These are phyloP conservation scores for Hermatobates lingyangjiaoensis DNA, from an alignment of 1,140 invertebrate genomes.

Conservation along the genomic window DNA sequence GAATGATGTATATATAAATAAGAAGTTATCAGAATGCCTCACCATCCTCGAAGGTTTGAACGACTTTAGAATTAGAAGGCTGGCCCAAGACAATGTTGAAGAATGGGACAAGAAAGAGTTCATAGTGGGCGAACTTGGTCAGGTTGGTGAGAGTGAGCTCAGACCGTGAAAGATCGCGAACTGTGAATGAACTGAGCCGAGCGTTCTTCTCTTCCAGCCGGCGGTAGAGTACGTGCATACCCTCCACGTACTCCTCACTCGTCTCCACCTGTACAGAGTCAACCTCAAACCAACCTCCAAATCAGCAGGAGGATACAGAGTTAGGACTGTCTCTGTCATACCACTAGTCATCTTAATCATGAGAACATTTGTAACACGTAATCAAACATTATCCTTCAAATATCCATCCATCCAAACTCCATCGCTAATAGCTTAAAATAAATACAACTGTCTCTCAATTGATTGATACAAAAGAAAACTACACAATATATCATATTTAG, in stretches of 20 bases:
- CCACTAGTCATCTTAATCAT: neutral
- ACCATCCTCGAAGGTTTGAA: conserved; percentile 48
- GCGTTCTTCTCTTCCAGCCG: conserved; percentile 40
- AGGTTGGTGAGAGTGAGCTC: conserved; percentile 47
- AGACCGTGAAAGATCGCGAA: conserved; percentile 39
- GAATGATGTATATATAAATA: too few species aligned
- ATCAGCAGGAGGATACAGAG: too few species aligned
- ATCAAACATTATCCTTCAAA: neutral
- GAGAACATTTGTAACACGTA: neutral
- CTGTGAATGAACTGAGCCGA: conserved; percentile 46
- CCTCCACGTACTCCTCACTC: conserved; percentile 46
- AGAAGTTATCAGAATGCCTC: too few species aligned
- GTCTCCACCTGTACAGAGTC: conserved; percentile 26
- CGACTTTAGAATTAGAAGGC: conserved; percentile 51
- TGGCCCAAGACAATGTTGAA: conserved; percentile 62
- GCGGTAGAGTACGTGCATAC: conserved; percentile 82
- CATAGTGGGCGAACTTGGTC: conserved; percentile 64
- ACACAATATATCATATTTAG: too few species aligned
- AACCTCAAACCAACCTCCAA: neutral
- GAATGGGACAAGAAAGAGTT: conserved; percentile 70
- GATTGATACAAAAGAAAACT: too few species aligned
- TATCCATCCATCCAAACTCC: neutral
- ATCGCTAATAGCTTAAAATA: neutral
- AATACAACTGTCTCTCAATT: neutral
- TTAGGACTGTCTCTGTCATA: neutral